These are phyloP conservation scores for Trachelus iudaicus DNA, from an alignment of 2,888 invertebrate species.

Conservation along the genomic window DNA sequence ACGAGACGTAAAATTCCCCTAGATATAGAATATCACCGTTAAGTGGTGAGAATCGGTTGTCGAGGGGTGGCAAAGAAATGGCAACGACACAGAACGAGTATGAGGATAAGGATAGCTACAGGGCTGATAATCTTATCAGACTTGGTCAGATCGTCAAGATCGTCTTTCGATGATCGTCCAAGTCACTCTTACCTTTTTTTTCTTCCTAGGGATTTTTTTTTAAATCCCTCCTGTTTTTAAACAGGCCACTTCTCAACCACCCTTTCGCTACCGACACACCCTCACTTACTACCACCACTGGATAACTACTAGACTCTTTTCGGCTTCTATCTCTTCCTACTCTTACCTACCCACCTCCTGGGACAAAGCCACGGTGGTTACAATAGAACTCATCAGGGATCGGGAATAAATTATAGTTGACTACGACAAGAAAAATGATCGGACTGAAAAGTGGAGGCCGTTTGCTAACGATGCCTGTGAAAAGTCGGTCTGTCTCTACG, in stretches of 20 bases:
- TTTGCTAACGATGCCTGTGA: not conserved
- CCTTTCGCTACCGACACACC: not conserved
- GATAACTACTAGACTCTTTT: not conserved
- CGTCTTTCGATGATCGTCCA: not conserved
- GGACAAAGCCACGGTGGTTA: conserved; percentile 35
- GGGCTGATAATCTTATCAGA: not conserved
- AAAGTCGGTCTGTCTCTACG: not conserved
- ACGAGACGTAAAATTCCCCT: conserved; percentile 5
- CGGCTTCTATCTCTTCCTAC: not conserved
- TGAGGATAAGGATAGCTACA: not conserved
- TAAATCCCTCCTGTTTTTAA: not conserved
- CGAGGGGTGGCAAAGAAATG: not conserved
- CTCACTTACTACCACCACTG: not conserved
- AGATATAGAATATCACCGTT: not conserved
- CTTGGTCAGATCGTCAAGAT: not conserved
- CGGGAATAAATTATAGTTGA: conserved; percentile 56
- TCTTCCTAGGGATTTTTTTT: not conserved
- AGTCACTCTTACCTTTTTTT: not conserved
- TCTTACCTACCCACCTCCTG: conserved; percentile 8
- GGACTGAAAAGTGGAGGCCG: not conserved
- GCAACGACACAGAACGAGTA: not conserved
- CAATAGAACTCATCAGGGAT: conserved; percentile 60
- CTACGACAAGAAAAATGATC: conserved; percentile 51
- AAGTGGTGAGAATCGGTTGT: conserved; percentile 5
- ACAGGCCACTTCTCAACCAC: not conserved